Conservation (phyloP, 2,113 vertebrate species). For the Sinosuthora webbiana region DNA sequence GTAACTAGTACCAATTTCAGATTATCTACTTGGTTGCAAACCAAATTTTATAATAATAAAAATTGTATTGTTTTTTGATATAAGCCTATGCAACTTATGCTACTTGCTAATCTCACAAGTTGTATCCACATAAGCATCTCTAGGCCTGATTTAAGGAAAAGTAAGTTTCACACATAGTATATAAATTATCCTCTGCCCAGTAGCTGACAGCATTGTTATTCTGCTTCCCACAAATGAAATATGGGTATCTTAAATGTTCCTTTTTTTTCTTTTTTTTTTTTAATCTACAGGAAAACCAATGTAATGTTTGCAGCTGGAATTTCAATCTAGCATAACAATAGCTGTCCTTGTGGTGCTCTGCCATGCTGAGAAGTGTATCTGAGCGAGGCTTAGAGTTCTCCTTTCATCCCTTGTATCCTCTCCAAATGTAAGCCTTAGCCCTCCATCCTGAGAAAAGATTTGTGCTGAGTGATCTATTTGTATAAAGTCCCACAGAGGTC, state of each 20-base stretch:
- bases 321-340: not conserved
- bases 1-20: not conserved
- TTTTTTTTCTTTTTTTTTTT: not conserved
- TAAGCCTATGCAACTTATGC: not conserved
- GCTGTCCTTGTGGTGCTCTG: not conserved
- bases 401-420: not conserved
- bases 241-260: not conserved
- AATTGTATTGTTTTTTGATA: not conserved
- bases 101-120: not conserved
- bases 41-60: not conserved
- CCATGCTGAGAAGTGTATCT: not conserved
- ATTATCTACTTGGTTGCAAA: not conserved
- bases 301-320: not conserved
- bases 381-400: not conserved
- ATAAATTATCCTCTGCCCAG: conserved; percentile 1
- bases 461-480: not conserved
- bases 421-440: not conserved
- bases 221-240: conserved; percentile 27
- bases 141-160: not conserved
- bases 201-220: not conserved
- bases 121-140: not conserved
- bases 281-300: not conserved
- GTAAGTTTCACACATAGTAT: not conserved
- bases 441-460: not conserved
- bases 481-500: not conserved